These are phyloP conservation scores for Diacarnus erythraeanus DNA, from an alignment of 37 sponge, comb jelly and placozoan species.

Conservation along the genomic window DNA sequence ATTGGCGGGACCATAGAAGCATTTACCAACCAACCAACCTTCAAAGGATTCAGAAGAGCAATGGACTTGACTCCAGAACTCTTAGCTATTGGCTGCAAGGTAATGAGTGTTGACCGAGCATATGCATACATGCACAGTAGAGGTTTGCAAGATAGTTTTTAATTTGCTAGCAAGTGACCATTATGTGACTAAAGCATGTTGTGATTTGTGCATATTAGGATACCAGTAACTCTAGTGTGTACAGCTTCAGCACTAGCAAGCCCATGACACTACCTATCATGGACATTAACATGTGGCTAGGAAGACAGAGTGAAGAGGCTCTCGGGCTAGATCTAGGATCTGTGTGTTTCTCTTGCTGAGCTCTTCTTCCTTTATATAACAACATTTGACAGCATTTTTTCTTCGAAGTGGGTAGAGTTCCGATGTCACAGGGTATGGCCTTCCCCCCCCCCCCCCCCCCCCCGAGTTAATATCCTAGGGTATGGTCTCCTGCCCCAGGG, in stretches of 20 bases:
- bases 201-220: too few relatives aligned
- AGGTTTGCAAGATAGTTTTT: background rate
- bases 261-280: conserved; percentile 55
- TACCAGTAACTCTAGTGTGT: conserved; percentile 8
- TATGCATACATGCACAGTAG: too few relatives aligned
- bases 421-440: too few relatives aligned
- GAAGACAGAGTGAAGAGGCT: conserved; percentile 13
- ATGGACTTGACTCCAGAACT: conserved; percentile 3
- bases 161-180: background rate
- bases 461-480: too few relatives aligned
- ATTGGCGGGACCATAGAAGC: conserved; percentile 23
- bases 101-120: too few relatives aligned
- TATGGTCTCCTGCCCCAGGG: too few relatives aligned
- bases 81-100: conserved; percentile 31
- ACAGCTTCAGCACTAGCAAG: conserved; percentile 44
- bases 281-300: conserved; percentile 45
- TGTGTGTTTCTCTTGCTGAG: conserved; percentile 59
- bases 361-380: background rate
- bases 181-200: background rate
- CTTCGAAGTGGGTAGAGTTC: too few relatives aligned
- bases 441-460: too few relatives aligned
- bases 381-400: background rate
- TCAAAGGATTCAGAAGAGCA: conserved; percentile 17
- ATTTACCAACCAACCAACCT: conserved; percentile 1
- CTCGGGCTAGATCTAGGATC: conserved; percentile 61